These are phyloP conservation scores for Schlechtendalia chinensis DNA, from an alignment of 1,140 invertebrate species.

Conservation along the genomic window DNA sequence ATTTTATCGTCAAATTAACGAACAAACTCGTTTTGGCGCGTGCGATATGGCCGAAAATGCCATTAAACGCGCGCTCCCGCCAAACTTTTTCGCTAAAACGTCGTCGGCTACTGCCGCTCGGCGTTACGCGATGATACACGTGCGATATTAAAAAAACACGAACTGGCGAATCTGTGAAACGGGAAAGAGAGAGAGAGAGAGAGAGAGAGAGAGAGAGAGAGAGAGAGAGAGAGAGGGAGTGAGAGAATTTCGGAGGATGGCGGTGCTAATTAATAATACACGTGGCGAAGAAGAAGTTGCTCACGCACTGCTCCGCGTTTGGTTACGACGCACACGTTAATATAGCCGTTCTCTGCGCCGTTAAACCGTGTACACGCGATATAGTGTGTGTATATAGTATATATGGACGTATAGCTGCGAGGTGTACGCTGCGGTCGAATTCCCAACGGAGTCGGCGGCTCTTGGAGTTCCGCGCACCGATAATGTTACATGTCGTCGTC, in stretches of 20 bases:
- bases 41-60: not conserved
- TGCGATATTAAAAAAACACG: not conserved
- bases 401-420: too few relatives aligned
- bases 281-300: constrained; percentile 6
- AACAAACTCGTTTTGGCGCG: not conserved
- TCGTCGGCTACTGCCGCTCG: not conserved
- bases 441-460: not conserved
- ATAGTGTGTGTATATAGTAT: not conserved
- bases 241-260: not conserved
- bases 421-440: not conserved
- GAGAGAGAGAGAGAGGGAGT: too few relatives aligned
- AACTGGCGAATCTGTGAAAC: not conserved
- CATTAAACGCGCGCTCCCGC: constrained; percentile 7
- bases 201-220: too few relatives aligned
- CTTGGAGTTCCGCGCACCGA: not conserved
- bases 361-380: not conserved
- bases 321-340: too few relatives aligned
- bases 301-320: not conserved
- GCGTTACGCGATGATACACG: not conserved
- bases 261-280: constrained; percentile 35
- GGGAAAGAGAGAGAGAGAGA: too few relatives aligned
- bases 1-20: not conserved
- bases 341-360: not conserved
- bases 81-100: constrained; percentile 35
- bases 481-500: not conserved